phyloP scores from a whole-genome alignment of 2,888 invertebrate species.

The Crematogaster levior region DNA sequence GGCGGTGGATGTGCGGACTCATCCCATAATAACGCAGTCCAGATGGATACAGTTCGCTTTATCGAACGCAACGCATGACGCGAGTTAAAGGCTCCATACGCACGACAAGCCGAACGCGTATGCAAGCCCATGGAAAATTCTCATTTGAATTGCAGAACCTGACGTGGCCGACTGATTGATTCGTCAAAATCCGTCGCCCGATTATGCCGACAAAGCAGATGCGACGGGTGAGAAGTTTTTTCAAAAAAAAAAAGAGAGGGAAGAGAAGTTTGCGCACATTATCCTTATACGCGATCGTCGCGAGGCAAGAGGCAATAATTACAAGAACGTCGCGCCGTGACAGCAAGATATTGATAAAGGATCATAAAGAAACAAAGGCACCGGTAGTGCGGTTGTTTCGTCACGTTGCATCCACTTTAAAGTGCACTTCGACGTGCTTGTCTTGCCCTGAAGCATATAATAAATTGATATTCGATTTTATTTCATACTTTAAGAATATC shows the following conservation, averaged over 20 bases:
- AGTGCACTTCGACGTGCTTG: slow-evolving; percentile 32
- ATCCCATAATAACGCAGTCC: slow-evolving; percentile 61
- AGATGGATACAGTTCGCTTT: slow-evolving; percentile 57
- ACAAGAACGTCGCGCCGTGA: slow-evolving; percentile 24
- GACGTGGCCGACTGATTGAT: slow-evolving; percentile 69
- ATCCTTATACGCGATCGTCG: slow-evolving; percentile 2
- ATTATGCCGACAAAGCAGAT: slow-evolving; percentile 67
- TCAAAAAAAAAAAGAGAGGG: too few relatives aligned
- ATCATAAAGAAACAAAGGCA: slow-evolving; percentile 11
- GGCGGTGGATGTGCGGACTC: slow-evolving; percentile 54
- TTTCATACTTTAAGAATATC: background rate
- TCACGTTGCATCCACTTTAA: slow-evolving; percentile 16
- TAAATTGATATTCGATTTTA: slow-evolving; percentile 21
- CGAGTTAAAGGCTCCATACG: slow-evolving; percentile 65
- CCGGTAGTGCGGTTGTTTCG: background rate
- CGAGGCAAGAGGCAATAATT: slow-evolving; percentile 36
- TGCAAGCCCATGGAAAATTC: slow-evolving; percentile 68
- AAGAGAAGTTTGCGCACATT: slow-evolving; percentile 26
- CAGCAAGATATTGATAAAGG: slow-evolving; percentile 1
- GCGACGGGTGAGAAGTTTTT: slow-evolving; percentile 61
- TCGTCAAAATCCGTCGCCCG: slow-evolving; percentile 69
- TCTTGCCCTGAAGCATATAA: background rate
- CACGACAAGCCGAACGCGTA: slow-evolving; percentile 30
- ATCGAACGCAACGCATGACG: slow-evolving; percentile 57
- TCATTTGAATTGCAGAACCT: slow-evolving; percentile 73